Conservation (phyloP, 1,140 invertebrate genomes). For the Saccostrea cuccullata region DNA sequence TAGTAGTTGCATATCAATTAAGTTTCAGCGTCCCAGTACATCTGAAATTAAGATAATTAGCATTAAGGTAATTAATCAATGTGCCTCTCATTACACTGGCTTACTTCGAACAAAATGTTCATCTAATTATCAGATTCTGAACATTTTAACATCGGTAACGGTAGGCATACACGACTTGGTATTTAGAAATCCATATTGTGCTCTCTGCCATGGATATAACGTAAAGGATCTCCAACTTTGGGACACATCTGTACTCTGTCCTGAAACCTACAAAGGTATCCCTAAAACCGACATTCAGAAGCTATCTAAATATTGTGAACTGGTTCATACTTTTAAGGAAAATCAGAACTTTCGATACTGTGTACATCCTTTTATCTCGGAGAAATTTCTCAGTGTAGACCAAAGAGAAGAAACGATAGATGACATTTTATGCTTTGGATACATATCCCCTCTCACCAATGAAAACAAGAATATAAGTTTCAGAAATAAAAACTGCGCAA, state of each 20-base stretch:
- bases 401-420: neutral
- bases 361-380: neutral
- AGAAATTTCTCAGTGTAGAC: neutral
- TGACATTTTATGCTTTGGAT: neutral
- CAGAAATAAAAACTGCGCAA: too few relatives aligned
- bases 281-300: neutral
- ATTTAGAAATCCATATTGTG: neutral
- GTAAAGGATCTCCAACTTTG: neutral
- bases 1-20: neutral
- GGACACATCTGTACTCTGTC: neutral
- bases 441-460: neutral
- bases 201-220: neutral
- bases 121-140: neutral
- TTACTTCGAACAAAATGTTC: neutral
- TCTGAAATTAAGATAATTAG: neutral
- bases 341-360: neutral
- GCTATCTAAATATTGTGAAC: neutral
- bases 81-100: neutral
- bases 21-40: neutral
- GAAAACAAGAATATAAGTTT: neutral
- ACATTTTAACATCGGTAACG: neutral
- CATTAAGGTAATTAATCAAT: neutral
- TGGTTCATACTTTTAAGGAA: neutral
- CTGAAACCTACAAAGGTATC: neutral
- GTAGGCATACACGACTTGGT: neutral